Evolutionary conservation across 2,888 invertebrate genomes (phyloP), one percentile per base, ranked within the genome.

Genomic region (Penaeus monodon): DNA sequence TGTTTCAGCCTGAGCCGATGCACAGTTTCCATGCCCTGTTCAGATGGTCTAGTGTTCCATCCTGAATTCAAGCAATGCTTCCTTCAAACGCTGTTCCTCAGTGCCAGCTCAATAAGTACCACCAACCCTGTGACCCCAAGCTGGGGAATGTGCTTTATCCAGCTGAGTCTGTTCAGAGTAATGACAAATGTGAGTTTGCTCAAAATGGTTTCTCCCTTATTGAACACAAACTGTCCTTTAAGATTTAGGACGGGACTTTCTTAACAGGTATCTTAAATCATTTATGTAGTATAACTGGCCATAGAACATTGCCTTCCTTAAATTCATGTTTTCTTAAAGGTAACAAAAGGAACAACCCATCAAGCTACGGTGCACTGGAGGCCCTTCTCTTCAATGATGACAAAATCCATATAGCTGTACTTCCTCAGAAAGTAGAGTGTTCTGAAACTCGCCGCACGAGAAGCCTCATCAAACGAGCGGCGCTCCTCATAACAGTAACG

Each of bases 31-130:
- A 66, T 33, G 68, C 38, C 66, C 4, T 87, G 87, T 38, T 76
- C 84, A 17, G 38, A 70, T 20, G 87, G 87, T 29, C 83, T 87
- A 20, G 87, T 87, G 29, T 87, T 87, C 57, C 65, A 87, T 29
- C 87, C 87, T 27, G 78, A 83, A 44, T 68, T 76, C 33, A 57
- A 83, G 57, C 76, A 68, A n/a, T 87, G 87, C 63, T 84, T 77
- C 57, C 77, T 66, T 22, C 66, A 84, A n/a, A 24, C 29, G 22
- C 73, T 84, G 44, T 85, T 66, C 78, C 81, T 10, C 64, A 81
- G n/a, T 77, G 85, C 27, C 65, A 80, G n/a, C 27, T 38, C 38
- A 2, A 20, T 24, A 81, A 27, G 49, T 29, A 33, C 78, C 79
- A 20, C 73, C 73, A 6, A 44, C 38, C 57, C 33, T 68, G 77